Conservation (phyloP, 92 coral and sea anemone genomes). For the Palythoa grandis region DNA sequence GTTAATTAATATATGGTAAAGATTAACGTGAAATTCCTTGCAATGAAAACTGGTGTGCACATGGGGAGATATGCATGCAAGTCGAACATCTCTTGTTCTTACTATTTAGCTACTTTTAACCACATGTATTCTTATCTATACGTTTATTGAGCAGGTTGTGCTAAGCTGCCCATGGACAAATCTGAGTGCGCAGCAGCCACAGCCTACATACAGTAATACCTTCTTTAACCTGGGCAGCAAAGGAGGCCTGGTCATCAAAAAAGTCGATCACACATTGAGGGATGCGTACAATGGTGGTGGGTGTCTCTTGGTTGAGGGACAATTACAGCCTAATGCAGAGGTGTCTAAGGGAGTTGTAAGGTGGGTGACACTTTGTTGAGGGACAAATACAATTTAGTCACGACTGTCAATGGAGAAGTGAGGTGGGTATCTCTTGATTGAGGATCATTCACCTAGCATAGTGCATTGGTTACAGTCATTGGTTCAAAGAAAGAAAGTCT, state of each 20-base stretch:
- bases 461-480: no score
- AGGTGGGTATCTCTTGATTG: no score
- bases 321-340: conserved; percentile 51
- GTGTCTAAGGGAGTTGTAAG: conserved; percentile 82
- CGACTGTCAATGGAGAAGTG: no score
- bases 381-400: no score
- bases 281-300: conserved; percentile 94
- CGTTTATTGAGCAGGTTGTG: conserved; percentile 62
- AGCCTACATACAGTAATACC: conserved; percentile 76
- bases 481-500: no score
- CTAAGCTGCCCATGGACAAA: conserved; percentile 83
- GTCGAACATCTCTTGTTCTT: no score
- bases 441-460: no score
- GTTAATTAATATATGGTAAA: no score
- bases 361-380: conserved; percentile 30
- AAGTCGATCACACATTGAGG: conserved; percentile 65
- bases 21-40: no score
- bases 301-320: conserved; percentile 78
- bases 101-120: no score
- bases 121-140: not conserved
- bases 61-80: no score
- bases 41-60: no score
- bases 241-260: conserved; percentile 69
- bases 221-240: conserved; percentile 86
- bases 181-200: conserved; percentile 89